Base-by-base conservation (phyloP, 2,113 vertebrate species). In the Tor tambroides region DNA sequence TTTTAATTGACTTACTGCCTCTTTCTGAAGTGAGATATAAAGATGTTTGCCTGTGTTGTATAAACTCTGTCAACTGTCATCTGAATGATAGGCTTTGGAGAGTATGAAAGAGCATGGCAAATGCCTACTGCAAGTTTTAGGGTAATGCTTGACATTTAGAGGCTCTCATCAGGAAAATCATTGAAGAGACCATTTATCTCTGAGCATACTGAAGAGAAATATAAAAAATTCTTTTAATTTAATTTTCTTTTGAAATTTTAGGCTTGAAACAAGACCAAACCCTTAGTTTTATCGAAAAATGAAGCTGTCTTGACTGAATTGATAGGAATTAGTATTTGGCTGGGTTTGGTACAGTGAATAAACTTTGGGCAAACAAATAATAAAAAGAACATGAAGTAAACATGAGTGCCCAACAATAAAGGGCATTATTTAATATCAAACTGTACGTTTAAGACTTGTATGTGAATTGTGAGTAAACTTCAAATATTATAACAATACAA, bases 61-160 rank as follows among this genome's bases (percentile, higher is more conserved):
- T 80, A 19, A 59, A 80, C 77, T 81, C 32, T 30, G 17, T 54
- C 41, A 26, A 2, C 43, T 35, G 28, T 35, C 35, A 26, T 80
- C 63, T 56, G 80, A 84, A 59, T 84, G 69, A 84, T 19, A 74
- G 49, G 21, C 69, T 59, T 74, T 74, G 12, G 69, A 59, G 30
- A 17, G 69, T 84, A 28, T 74, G 21, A 59, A 84, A 84, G 49
- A 84, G 83, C 69, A 84, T 84, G 32, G 49, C 21, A 84, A 84
- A 74, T 74, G 67, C 14, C 69, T 59, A 23, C 49, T 84, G 83
- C 83, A 41, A 74, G 28, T 71, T 71, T 51, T 69, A n/a, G 28
- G 21, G 63, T n/a, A 51, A 83, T 71, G 63, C 32, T 54, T 83
- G 38, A 82, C 26, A 71, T 83, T 83, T 83, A 69, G 28, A 71